phyloP scores from a whole-genome alignment of 2,113 vertebrate genomes.

The Numida meleagris region DNA sequence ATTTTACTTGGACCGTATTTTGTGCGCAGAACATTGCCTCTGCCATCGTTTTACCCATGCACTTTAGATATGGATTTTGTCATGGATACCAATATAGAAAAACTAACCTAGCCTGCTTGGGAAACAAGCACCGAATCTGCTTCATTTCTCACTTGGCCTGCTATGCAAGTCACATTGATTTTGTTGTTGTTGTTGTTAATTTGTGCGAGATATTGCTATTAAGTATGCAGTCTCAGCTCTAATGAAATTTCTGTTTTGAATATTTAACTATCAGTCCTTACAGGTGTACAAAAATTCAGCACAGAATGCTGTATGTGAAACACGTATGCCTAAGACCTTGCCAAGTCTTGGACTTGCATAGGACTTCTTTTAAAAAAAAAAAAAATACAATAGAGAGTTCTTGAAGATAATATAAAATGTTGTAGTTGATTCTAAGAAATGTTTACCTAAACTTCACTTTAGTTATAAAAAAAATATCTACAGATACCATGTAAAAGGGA shows the following conservation, averaged over 20 bases:
- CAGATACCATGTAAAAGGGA: neutral
- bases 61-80: neutral
- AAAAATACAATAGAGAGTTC: neutral
- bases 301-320: neutral
- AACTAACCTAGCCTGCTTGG: fast-evolving
- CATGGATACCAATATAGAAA: neutral
- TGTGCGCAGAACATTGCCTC: neutral
- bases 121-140: neutral
- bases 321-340: neutral
- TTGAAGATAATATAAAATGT: neutral
- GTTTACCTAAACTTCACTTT: neutral
- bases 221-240: neutral
- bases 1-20: neutral
- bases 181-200: too few species aligned
- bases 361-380: neutral
- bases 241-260: neutral
- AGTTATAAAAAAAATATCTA: neutral
- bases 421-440: neutral
- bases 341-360: neutral
- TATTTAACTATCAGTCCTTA: neutral
- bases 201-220: neutral
- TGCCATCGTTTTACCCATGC: fast-evolving
- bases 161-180: neutral
- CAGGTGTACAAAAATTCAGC: neutral
- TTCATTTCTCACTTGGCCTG: neutral